These are phyloP conservation scores for Noctua pronuba DNA, from an alignment of 2,888 invertebrate genomes.

Conservation along the genomic window DNA sequence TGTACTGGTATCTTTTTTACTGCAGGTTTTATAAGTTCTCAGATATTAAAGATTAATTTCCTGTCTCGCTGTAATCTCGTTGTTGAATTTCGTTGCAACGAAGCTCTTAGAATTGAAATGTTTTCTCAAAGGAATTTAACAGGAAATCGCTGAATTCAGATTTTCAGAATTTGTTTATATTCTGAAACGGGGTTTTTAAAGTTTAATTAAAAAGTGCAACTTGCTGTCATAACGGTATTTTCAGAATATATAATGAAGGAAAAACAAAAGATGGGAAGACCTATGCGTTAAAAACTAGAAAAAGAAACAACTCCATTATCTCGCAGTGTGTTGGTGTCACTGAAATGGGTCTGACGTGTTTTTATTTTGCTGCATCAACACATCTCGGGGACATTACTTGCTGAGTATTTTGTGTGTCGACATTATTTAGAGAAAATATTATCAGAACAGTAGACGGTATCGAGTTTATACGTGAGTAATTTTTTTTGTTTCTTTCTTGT, in stretches of 20 bases:
- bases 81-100: slow-evolving; percentile 8
- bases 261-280: slow-evolving; percentile 15
- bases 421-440: slow-evolving; percentile 18
- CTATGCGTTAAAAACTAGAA: slow-evolving; percentile 5
- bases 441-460: not conserved
- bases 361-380: slow-evolving; percentile 54
- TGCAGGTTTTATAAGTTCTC: slow-evolving; percentile 51
- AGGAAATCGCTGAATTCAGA: not conserved
- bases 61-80: slow-evolving; percentile 16
- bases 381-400: slow-evolving; percentile 26
- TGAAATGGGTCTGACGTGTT: slow-evolving; percentile 15
- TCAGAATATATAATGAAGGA: slow-evolving; percentile 5
- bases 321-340: not conserved
- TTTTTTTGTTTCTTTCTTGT: not conserved
- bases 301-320: slow-evolving; percentile 7
- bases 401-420: slow-evolving; percentile 20
- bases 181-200: not conserved
- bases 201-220: not conserved
- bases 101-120: not conserved
- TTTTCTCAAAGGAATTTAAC: slow-evolving; percentile 10
- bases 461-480: slow-evolving; percentile 3
- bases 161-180: not conserved
- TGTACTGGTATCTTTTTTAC: slow-evolving; percentile 48
- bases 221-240: slow-evolving; percentile 10
- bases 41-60: slow-evolving; percentile 59